phyloP scores from a whole-genome alignment of 2,888 invertebrate genomes.

The Epirrhoe tristata region DNA sequence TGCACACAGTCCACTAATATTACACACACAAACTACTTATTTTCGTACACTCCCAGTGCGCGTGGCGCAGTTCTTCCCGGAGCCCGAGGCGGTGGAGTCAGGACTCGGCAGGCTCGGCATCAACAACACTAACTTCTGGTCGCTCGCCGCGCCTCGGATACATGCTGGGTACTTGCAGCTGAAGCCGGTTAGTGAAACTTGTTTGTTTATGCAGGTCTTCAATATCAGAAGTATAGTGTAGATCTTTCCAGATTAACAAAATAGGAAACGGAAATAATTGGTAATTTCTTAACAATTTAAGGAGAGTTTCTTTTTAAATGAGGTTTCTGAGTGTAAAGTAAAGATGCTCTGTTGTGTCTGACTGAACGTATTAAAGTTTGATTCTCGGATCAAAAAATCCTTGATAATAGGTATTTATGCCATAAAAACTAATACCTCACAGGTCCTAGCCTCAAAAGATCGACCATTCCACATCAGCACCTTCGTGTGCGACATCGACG shows the following conservation, averaged over 20 bases:
- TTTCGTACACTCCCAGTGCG: slow-evolving; percentile 54
- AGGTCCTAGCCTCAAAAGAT: slow-evolving; percentile 63
- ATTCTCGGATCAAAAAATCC: no score
- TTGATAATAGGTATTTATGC: not conserved
- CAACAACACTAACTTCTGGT: slow-evolving; percentile 81
- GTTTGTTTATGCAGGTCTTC: no score
- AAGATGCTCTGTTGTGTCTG: no score
- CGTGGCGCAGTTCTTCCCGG: slow-evolving; percentile 61
- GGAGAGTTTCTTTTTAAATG: no score
- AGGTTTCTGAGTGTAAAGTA: no score
- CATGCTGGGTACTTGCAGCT: slow-evolving; percentile 64
- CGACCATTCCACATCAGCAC: slow-evolving; percentile 57
- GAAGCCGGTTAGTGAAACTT: slow-evolving; percentile 60
- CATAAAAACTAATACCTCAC: slow-evolving; percentile 2
- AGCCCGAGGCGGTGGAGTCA: slow-evolving; percentile 59
- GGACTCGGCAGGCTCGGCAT: slow-evolving; percentile 62
- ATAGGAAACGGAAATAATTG: no score
- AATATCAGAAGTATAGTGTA: no score
- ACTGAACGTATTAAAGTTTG: no score
- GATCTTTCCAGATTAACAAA: no score
- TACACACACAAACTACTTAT: no score
- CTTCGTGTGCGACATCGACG: slow-evolving; percentile 66
- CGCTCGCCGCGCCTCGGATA: slow-evolving; percentile 70
- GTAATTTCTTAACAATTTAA: no score
- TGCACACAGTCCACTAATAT: no score